Base-by-base conservation (phyloP, 2,888 invertebrate species). In the Cantharis flavilabris region DNA sequence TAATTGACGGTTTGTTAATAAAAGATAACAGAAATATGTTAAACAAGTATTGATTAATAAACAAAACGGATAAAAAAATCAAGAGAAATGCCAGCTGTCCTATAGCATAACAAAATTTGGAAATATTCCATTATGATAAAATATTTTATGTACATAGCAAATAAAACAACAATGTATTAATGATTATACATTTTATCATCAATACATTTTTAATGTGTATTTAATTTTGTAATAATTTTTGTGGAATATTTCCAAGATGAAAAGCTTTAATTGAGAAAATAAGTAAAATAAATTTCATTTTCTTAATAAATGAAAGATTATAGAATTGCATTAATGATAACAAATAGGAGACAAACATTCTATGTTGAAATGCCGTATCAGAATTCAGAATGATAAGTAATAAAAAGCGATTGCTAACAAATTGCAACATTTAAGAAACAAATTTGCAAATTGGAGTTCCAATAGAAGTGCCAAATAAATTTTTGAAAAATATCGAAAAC, bases 101-200 rank as follows among this genome's bases (percentile, higher is more conserved):
- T 49, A 49, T 49, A 33, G 3, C 49, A 49, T 67, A 67, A 67
- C 20, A 23, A 13, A 18, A 23, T 67, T 67, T 67, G 65, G 65
- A 13, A 67, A 67, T 67, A 67, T 67, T 67, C 65, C 65, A 67
- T 26, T 67, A 67, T 13, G 23, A 67, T 20, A 67, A 23, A 67
- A 64, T 20, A 67, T 26, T 20, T n/a, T 67, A 20, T 67, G 65
- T 20, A 23, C 65, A 67, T 67, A 16, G 65, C 23, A 67, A 67
- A 67, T 67, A 67, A 67, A 67, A 67, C 65, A 67, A 67, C 65
- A 67, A 67, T 23, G 65, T 67, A 67, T 20, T 67, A n/a, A 49
- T n/a, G 65, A 67, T 67, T 23, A 18, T 11, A 65, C 11, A n/a
- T 11, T 16, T 67, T 67, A 67, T 67, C 65, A 23, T 23, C 26